Evolutionary conservation across 30 jellyfish, hydroid and myxozoan genomes (phyloP), one percentile per base, ranked within the genome.

Genomic region (Aurelia coerulea): DNA sequence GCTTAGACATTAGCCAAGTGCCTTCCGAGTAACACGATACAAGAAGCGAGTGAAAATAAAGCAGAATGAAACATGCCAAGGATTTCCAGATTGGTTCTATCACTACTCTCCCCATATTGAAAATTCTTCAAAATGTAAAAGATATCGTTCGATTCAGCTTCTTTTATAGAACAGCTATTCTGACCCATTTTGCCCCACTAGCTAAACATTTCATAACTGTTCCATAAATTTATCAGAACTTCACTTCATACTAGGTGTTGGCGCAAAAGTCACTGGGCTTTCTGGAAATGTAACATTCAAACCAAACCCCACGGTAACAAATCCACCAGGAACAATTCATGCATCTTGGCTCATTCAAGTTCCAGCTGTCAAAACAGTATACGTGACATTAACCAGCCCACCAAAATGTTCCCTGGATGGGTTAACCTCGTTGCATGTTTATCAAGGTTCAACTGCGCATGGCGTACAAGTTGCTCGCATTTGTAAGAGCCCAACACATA

Each of bases 341-440:
- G 65, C 81, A 10, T 73, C 87, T 5, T 84, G 93, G 93, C 81
- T 72, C 37, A 84, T 84, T n/a, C 87, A 72, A 62, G 59, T 84
- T n/a, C 93, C 93, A 52, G 71, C 81, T 7, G 31, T 73, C 32
- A 58, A 17, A 53, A 67, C 87, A 18, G 87, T 84, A 1, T 59
- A 56, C 32, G 14, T 84, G 66, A n/a, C 93, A 60, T 10, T 84
- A 42, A 59, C 65, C 0, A 84, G 65, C 29, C 93, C 93, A 10
- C 93, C 93, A 29, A 72, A 49, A 14, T 84, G 93, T 39, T 65
- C 86, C 56, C 12, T 19, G 56, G 92, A 83, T 71, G 85, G 78
- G 14, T 56, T 77, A 4, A 84, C 93, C 23, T 65, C 54, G 23
- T 54, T 84, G 58, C 29, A 65, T 62, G 65, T 84, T 32, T 84